Conservation (phyloP, 2,113 vertebrate species). For the Corythornis vintsioides region DNA sequence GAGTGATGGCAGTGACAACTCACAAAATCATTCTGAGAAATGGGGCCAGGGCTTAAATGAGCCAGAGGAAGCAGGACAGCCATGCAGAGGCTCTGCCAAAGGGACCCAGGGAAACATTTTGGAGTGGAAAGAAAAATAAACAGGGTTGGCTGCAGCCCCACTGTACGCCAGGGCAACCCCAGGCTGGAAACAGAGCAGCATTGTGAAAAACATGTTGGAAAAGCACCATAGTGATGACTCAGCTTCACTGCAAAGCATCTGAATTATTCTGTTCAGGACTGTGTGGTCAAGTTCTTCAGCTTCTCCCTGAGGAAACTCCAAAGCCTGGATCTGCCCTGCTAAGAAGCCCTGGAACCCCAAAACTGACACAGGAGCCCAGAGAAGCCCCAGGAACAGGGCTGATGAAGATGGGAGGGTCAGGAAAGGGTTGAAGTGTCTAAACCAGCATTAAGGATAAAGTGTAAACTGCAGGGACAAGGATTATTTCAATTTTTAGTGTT, state of each 20-base stretch:
- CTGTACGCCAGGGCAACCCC: neutral
- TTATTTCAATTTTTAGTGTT: neutral
- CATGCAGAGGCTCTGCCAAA: neutral
- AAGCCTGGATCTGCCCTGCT: too few species aligned
- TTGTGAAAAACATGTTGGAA: fast-evolving
- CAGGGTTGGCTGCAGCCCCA: neutral
- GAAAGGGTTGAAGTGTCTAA: neutral
- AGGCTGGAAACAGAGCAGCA: neutral
- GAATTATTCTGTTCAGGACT: fast-evolving
- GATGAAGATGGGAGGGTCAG: fast-evolving
- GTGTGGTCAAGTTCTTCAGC: fast-evolving
- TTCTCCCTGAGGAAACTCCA: neutral
- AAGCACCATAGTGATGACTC: too few species aligned
- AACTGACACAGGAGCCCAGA: neutral
- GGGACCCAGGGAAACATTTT: neutral
- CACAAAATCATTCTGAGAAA: neutral
- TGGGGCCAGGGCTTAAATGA: neutral
- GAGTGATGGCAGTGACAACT: neutral
- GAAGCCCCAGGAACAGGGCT: neutral
- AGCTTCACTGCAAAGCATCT: neutral
- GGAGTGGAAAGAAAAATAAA: neutral
- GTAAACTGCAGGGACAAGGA: neutral
- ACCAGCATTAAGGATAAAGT: fast-evolving
- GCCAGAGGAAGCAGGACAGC: neutral
- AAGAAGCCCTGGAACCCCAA: too few species aligned